Conservation (phyloP, 2,888 invertebrate species). For the Macrosoma leucophasiata region DNA sequence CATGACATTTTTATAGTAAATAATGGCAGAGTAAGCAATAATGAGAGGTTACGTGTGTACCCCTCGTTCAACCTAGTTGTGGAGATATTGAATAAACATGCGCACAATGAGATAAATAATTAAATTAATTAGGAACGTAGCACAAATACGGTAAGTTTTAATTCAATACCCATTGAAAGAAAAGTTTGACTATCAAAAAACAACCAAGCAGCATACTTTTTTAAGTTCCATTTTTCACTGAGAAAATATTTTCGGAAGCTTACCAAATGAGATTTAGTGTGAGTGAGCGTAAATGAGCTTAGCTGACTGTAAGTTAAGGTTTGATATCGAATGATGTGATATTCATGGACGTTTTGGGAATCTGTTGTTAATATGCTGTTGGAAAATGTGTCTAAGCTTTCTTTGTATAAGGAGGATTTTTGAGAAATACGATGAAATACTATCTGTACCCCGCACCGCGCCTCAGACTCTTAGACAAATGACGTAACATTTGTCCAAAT, state of each 20-base stretch:
- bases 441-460: conserved; percentile 42
- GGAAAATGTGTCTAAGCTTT: conserved; percentile 38
- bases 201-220: conserved; percentile 47
- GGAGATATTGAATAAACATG: conserved; percentile 58
- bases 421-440: conserved; percentile 25
- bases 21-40: conserved; percentile 9
- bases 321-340: conserved; percentile 42
- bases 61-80: conserved; percentile 41
- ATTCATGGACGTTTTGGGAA: conserved; percentile 61
- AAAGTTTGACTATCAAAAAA: conserved; percentile 48
- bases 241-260: conserved; percentile 61
- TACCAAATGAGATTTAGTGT: conserved; percentile 53
- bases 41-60: conserved; percentile 7
- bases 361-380: conserved; percentile 38
- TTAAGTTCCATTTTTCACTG: conserved; percentile 61
- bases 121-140: conserved; percentile 69
- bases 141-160: conserved; percentile 69
- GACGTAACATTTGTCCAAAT: conserved; percentile 76
- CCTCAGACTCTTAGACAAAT: conserved; percentile 70
- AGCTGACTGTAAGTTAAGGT: conserved; percentile 37
- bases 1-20: no score
- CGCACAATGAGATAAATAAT: conserved; percentile 63
- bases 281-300: conserved; percentile 45
- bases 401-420: conserved; percentile 39
- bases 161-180: conserved; percentile 64